Evolutionary conservation across 2,113 vertebrate species (phyloP).

Genomic region (Strix aluco): DNA sequence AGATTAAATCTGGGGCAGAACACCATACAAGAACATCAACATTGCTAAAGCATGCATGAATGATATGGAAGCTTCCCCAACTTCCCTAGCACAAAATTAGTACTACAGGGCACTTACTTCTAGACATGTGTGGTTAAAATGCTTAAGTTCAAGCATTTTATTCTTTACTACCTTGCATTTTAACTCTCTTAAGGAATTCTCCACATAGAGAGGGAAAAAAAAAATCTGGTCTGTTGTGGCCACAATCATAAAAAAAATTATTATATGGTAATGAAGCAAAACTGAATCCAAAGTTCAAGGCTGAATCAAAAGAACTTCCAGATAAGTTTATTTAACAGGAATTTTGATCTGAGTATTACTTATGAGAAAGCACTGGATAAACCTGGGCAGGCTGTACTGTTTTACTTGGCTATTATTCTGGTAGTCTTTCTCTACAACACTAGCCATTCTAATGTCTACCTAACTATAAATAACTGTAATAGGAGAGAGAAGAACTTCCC

Average conservation of each 20-base stretch:
- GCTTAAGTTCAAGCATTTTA: background rate
- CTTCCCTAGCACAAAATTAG: background rate
- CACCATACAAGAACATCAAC: background rate
- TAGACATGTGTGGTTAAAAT: background rate
- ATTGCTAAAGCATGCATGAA: background rate
- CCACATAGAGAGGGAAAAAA: background rate
- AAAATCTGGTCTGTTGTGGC: background rate
- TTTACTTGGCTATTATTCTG: background rate
- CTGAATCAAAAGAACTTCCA: background rate
- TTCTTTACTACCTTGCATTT: background rate
- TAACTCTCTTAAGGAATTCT: background rate
- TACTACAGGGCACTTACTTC: background rate
- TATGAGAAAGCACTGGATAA: background rate
- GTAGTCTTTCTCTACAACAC: background rate
- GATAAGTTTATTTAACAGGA: background rate
- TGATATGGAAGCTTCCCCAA: background rate
- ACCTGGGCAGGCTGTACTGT: background rate
- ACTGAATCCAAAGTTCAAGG: background rate
- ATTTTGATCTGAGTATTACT: background rate
- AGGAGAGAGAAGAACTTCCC: background rate
- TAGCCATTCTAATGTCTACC: background rate
- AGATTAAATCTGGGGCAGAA: background rate
- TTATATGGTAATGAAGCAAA: background rate
- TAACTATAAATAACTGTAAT: background rate
- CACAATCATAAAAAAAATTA: background rate